Evolutionary conservation across 2,888 invertebrate genomes (phyloP), one percentile per base, ranked within the genome.

Genomic region (Hemaris fuciformis): DNA sequence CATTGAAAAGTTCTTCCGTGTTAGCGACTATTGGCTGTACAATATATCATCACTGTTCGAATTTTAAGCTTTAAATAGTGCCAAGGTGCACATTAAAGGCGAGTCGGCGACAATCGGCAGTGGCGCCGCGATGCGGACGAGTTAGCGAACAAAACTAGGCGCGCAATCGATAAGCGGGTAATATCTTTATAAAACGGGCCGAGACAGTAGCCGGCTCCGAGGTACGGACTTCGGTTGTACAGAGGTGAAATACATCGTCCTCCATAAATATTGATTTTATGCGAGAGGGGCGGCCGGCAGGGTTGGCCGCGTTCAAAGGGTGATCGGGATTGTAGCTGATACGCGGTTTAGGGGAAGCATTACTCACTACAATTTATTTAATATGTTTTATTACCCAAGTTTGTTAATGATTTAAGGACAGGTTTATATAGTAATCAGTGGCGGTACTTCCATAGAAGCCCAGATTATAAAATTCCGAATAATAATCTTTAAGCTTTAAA

Each of bases 261-360:
- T 85, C 88, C 84, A 90, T 91, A 88, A 91, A 91, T 91, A 91
- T 91, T 91, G 73, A 88, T 88, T 88, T 88, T 87, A 83, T 80
- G 83, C 71, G 83, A 75, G 81, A 75, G 76, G 76, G 70, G 77
- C 70, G 78, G 73, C 76, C 60, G 61, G 60, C 72, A 81, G 81
- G 87, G 85, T 65, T 81, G 79, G 70, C 65, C 71, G 73, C 71
- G 71, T 42, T 5, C 67, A 43, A 53, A 53, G 53, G 53, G 31
- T 53, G 53, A 53, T 53, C 31, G 53, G 53, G 18, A 53, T 31
- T 53, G 53, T 53, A 27, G 31, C 31, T 43, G 48, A 23, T 23
- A 22, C 38, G n/a, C 27, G 22, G 20, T 57, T 57, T 38, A 57
- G 8, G 22, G 8, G n/a, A 45, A n/a, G n/a, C n/a, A n/a, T n/a